Conservation (phyloP, 35 echinoderm and acorn worm genomes). For the Heliocidaris tuberculata region DNA sequence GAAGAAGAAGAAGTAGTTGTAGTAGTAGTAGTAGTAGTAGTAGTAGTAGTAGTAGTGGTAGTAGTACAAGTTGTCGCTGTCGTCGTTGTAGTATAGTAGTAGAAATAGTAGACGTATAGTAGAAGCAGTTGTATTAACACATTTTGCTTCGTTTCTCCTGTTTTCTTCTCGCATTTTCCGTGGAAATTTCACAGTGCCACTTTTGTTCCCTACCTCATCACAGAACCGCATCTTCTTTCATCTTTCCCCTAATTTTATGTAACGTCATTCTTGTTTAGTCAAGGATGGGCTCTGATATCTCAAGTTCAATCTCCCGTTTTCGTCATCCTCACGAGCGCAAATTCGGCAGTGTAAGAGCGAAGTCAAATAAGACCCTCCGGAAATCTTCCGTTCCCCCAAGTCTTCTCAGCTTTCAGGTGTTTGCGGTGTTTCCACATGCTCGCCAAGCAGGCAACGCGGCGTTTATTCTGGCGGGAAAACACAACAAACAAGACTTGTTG, state of each 20-base stretch:
- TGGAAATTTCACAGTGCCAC: neutral
- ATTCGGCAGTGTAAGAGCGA: neutral
- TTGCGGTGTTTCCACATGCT: neutral
- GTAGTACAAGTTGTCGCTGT: too few relatives aligned
- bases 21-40: too few relatives aligned
- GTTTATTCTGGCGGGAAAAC: neutral
- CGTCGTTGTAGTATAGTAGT: too few relatives aligned
- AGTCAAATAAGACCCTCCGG: neutral
- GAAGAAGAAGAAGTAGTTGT: too few relatives aligned
- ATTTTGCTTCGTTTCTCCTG: too few relatives aligned
- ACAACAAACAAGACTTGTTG: neutral
- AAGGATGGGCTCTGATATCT: neutral
- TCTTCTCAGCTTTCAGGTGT: slow-evolving; percentile 9
- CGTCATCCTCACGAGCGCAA: neutral
- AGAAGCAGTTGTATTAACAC: too few relatives aligned
- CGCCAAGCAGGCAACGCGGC: neutral
- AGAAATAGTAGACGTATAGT: too few relatives aligned
- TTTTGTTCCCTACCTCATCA: neutral
- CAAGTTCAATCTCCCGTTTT: neutral
- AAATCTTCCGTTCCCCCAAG: neutral
- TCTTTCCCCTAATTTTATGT: neutral
- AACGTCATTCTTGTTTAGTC: neutral
- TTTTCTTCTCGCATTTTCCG: too few relatives aligned
- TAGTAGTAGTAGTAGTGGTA: too few relatives aligned
- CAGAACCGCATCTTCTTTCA: neutral